These are phyloP conservation scores for Nephrotoma flavescens DNA, from an alignment of 2,888 invertebrate species.

Conservation along the genomic window DNA sequence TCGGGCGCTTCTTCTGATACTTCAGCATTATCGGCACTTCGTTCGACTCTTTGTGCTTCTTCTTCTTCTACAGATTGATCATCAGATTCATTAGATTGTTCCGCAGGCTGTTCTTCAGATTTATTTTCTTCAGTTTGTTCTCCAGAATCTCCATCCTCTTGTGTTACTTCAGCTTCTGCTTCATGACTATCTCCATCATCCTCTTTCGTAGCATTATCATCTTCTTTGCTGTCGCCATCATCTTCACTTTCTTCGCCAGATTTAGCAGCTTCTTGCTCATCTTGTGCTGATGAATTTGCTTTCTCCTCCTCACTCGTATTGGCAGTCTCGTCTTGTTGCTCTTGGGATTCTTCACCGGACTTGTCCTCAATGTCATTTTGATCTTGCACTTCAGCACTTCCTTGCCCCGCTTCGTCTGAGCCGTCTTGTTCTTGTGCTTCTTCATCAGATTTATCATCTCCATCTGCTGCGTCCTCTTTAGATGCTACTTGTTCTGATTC, in stretches of 20 bases:
- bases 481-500: not conserved
- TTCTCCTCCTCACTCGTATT: constrained; percentile 16
- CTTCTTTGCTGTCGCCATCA: constrained; percentile 4
- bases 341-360: not conserved
- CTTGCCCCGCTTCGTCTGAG: not conserved
- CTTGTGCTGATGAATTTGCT: not conserved
- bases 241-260: constrained; percentile 1
- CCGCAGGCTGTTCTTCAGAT: not conserved
- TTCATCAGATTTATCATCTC: constrained; percentile 19
- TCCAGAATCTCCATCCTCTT: not conserved
- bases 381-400: not conserved
- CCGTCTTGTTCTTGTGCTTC: constrained; percentile 10
- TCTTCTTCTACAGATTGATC: not conserved
- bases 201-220: not conserved
- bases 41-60: not conserved
- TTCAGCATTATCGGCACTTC: not conserved
- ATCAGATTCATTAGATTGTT: not conserved
- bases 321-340: constrained; percentile 9
- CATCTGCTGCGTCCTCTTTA: constrained; percentile 10
- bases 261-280: not conserved
- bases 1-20: not conserved
- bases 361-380: not conserved
- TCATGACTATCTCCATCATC: constrained; percentile 6
- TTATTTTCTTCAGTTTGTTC: not conserved
- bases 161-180: not conserved